These are phyloP conservation scores for Octomys mimax DNA, from an alignment of 2,797 vertebrate genomes.

Conservation along the genomic window DNA sequence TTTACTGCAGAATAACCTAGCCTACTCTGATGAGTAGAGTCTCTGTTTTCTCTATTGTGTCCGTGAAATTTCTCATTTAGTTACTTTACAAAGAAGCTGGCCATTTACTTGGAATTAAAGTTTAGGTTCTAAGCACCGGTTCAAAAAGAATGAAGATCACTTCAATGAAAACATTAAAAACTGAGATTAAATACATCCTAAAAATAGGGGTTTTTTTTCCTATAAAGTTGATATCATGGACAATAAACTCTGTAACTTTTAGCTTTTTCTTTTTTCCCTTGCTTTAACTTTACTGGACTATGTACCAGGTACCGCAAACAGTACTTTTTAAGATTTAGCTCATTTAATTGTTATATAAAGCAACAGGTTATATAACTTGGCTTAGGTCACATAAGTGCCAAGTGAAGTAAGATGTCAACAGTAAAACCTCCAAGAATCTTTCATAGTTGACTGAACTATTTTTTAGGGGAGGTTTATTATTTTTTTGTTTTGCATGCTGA, in stretches of 20 bases:
- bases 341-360: conserved; percentile 17
- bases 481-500: too few species aligned
- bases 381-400: background rate
- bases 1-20: background rate
- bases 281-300: background rate
- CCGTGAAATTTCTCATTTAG: conserved; percentile 25
- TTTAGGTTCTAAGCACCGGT: conserved; percentile 37
- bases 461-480: too few species aligned
- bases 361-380: background rate
- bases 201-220: conserved; percentile 41
- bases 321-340: conserved; percentile 21
- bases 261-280: background rate
- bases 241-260: conserved; percentile 15
- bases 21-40: background rate
- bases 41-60: conserved; percentile 44
- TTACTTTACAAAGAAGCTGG: conserved; percentile 16
- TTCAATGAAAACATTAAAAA: background rate
- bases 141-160: conserved; percentile 41
- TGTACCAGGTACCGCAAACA: background rate
- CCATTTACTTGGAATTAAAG: conserved; percentile 19
- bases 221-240: background rate
- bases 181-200: conserved; percentile 14
- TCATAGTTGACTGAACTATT: background rate
- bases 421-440: conserved; percentile 52
- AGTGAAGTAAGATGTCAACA: background rate